Evolutionary conservation across 2,888 invertebrate species (phyloP).

Genomic region (Lochmaea capreae): DNA sequence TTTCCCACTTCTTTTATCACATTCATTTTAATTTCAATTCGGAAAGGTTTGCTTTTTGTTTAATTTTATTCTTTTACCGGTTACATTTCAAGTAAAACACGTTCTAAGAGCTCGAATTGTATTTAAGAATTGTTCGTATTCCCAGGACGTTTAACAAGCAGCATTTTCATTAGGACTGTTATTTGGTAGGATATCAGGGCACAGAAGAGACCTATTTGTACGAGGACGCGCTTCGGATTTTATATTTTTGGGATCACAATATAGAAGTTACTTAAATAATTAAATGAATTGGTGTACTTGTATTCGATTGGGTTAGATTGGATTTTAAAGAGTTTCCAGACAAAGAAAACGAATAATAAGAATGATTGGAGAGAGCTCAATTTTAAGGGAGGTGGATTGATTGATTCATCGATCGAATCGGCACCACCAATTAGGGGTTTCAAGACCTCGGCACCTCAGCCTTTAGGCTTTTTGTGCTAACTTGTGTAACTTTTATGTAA

Average conservation of each 20-base stretch:
- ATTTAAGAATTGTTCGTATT: slow-evolving; percentile 22
- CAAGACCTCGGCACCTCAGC: too few species aligned
- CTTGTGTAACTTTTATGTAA: too few species aligned
- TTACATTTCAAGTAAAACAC: slow-evolving; percentile 9
- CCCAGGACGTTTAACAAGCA: slow-evolving; percentile 12
- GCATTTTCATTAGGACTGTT: slow-evolving; percentile 18
- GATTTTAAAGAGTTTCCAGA: neutral
- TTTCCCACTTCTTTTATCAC: neutral
- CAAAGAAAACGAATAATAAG: neutral
- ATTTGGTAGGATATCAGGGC: slow-evolving; percentile 7
- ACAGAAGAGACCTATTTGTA: slow-evolving; percentile 10
- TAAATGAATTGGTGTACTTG: neutral
- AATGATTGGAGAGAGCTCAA: neutral
- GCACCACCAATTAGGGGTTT: too few species aligned
- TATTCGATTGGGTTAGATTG: neutral
- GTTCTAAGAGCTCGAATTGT: slow-evolving; percentile 16
- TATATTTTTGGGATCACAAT: slow-evolving; percentile 9
- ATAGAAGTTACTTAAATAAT: neutral
- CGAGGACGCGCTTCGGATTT: slow-evolving; percentile 9
- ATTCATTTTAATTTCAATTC: neutral
- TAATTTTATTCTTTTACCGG: slow-evolving; percentile 7
- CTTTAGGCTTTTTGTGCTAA: too few species aligned
- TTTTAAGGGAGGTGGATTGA: too few species aligned
- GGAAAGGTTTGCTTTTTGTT: neutral
- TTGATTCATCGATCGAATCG: too few species aligned